Evolutionary conservation across 2,113 vertebrate genomes (phyloP).

Genomic region (Xiphophorus maculatus): DNA sequence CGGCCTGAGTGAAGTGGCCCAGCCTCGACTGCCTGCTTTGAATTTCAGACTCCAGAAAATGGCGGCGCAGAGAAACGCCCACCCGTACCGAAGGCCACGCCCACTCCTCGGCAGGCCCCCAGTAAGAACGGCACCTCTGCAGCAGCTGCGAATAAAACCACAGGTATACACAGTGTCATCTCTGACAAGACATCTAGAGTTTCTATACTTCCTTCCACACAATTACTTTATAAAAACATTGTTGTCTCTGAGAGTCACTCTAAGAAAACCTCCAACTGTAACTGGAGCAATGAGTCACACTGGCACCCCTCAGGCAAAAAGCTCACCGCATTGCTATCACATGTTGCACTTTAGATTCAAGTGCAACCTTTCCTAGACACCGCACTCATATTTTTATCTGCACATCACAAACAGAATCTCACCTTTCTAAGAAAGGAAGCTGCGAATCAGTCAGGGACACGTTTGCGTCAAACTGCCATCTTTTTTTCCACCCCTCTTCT

Average conservation of each 20-base stretch:
- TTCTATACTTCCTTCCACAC: not conserved
- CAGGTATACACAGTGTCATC: constrained; percentile 43
- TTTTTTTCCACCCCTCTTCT: not conserved
- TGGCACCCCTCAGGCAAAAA: constrained; percentile 32
- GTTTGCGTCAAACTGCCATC: constrained; percentile 24
- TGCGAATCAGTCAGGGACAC: constrained; percentile 51
- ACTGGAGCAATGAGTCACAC: constrained; percentile 31
- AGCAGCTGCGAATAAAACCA: constrained; percentile 53
- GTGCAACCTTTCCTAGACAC: constrained; percentile 25
- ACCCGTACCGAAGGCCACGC: constrained; percentile 79
- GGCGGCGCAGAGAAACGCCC: constrained; percentile 74
- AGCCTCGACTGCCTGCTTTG: constrained; percentile 1
- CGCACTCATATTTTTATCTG: constrained; percentile 49
- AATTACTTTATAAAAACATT: not conserved
- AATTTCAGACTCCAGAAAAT: constrained; percentile 71
- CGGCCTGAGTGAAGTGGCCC: not conserved
- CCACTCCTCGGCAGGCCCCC: constrained; percentile 54
- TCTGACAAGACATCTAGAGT: not conserved
- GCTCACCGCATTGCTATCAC: constrained; percentile 40
- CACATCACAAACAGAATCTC: constrained; percentile 51
- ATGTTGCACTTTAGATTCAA: constrained; percentile 42
- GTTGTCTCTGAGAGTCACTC: constrained; percentile 1
- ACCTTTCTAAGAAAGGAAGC: constrained; percentile 32
- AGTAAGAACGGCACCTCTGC: constrained; percentile 74
- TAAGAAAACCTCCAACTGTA: not conserved